Conservation (phyloP, 2,113 vertebrate genomes). For the Pachypanchax playfairii region DNA sequence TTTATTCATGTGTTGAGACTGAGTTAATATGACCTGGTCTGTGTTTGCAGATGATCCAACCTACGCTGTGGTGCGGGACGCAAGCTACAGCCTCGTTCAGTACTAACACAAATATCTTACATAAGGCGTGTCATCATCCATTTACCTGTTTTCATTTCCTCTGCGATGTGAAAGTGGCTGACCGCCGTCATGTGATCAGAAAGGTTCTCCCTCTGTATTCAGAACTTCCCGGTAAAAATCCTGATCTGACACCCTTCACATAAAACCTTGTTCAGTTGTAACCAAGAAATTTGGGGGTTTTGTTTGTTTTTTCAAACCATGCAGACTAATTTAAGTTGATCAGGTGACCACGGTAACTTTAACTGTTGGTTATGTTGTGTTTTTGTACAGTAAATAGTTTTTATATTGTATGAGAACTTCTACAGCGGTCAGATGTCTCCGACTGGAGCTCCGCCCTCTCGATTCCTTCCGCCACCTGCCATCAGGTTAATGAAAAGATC, state of each 20-base stretch:
- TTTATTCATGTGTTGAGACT: neutral
- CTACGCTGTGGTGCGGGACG: slow-evolving; percentile 68
- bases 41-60: slow-evolving; percentile 55
- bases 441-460: slow-evolving; percentile 27
- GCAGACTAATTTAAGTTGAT: too few species aligned
- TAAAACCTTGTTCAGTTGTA: too few species aligned
- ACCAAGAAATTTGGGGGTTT: too few species aligned
- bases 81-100: slow-evolving; percentile 72
- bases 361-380: too few species aligned
- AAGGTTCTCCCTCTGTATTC: neutral
- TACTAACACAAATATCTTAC: slow-evolving; percentile 46
- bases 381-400: too few species aligned
- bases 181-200: neutral
- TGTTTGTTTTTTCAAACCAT: too few species aligned
- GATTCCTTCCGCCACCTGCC: slow-evolving; percentile 44
- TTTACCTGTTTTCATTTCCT: slow-evolving; percentile 36
- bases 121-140: neutral
- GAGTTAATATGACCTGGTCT: slow-evolving; percentile 4
- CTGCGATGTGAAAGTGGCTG: slow-evolving; percentile 10
- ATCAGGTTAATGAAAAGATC: slow-evolving; percentile 55
- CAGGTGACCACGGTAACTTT: too few species aligned
- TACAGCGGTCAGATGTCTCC: slow-evolving; percentile 83
- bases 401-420: slow-evolving; percentile 96
- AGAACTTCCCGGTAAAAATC: neutral
- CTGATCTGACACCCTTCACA: neutral